Base-by-base conservation (phyloP, 2,113 vertebrate genomes). In the Boleophthalmus pectinirostris region DNA sequence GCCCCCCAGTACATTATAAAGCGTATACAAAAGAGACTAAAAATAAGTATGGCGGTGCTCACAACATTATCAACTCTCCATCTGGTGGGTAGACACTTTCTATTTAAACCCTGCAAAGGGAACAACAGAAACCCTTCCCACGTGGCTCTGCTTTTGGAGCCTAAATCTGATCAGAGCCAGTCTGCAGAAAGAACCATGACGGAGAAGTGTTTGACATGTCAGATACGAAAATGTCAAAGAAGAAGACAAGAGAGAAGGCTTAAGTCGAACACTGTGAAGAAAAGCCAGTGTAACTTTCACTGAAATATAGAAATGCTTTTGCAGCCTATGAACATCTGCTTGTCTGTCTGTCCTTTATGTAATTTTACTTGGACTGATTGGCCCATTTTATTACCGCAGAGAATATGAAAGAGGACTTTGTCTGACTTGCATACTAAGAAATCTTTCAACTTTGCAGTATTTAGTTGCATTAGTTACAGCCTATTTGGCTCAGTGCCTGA, bases 401-500 rank as follows among this genome's bases (percentile, higher is more conserved):
- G n/a, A 58, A 58, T 58, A 58, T 58, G 56, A 71, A 20, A 60
- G 33, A 61, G n/a, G 43, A 29, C 43, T 68, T 68, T 56, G 21
- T 54, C 45, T 33, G 21, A 16, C 33, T 54, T 68, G 49, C 29
- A n/a, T 21, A 3, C 16, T 18, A 7, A 5, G 18, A 20, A 14
- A 67, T 70, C 72, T 58, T 70, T 46, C 12, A 54, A 68, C 14
- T 49, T n/a, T 72, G 53, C 29, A 53, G 57, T 63, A 21, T 67
- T 67, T 57, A 45, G 38, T 57, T 24, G 49, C 38, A 60, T 77
- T 82, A 29, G 38, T 20, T 54, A 58, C 65, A 72, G 69, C 75
- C 77, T 73, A 43, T 23, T 87, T 90, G 88, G 90, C 84, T 80
- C 47, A 1, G 35, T 74, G 81, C 82, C 80, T 85, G 56, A 2